Evolutionary conservation across 2,797 vertebrate species (phyloP), one percentile per base, ranked within the genome.

Genomic region (Epinephelus awoara): DNA sequence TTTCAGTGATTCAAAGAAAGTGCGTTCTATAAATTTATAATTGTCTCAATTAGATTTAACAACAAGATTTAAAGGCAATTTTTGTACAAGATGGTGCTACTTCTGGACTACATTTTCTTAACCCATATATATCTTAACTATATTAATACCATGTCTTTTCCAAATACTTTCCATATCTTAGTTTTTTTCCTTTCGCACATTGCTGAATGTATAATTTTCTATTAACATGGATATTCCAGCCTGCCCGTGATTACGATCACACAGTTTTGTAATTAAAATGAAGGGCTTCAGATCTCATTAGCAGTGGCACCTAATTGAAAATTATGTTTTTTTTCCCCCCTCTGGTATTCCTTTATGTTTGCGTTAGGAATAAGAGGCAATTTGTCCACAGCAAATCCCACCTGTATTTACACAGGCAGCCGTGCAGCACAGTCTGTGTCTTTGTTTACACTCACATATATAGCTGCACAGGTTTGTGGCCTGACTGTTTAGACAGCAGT

Each of bases 351-450:
- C 29, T 68, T 59, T 11, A 62, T 84, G 79, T 89, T 84, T 89
- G 58, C 61, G 47, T 10, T 27, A 82, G 57, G 40, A 77, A 77
- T 42, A 66, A 67, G 66, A 70, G 46, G 51, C 76, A 72, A 15
- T 87, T 85, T 88, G 61, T 77, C 72, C 65, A 40, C 67, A 50
- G 64, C 34, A 54, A 38, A 78, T 66, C 68, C 79, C 84, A 58
- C 69, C 27, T 82, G 67, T 88, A 75, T 91, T 90, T 89, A 87
- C 79, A 79, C 86, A 90, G 89, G 72, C 74, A 49, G 46, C 44
- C 86, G 89, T 88, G 72, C 74, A 49, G 50, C 44, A 34, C 72
- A 76, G 62, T 34, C 63, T 75, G 40, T 68, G 42, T 69, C 64
- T 76, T 25, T 86, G 79, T 88, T 84, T 75, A 81, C 81, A 46